phyloP scores from a whole-genome alignment of 2,888 invertebrate genomes.

The Rhagonycha lutea region DNA sequence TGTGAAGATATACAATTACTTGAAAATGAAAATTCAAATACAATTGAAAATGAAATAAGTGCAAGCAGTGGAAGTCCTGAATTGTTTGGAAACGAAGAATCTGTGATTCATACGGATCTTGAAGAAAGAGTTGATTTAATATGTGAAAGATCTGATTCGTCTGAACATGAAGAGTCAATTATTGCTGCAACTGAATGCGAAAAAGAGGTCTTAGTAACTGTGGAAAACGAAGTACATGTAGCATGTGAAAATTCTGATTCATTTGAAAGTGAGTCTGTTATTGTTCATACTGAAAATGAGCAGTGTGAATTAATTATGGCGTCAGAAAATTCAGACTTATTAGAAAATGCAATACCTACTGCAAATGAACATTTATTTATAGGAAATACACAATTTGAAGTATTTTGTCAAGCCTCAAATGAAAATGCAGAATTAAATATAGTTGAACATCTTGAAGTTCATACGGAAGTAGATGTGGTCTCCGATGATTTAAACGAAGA shows the following conservation, averaged over 20 bases:
- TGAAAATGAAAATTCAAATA: no score
- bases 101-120: background rate
- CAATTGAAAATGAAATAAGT: background rate
- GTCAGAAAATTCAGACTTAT: no score
- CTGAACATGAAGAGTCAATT: background rate
- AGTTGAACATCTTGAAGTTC: background rate
- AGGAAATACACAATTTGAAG: background rate
- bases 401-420: background rate
- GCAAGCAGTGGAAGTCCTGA: background rate
- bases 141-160: background rate
- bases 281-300: background rate
- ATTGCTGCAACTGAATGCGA: background rate
- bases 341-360: background rate
- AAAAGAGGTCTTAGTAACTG: background rate
- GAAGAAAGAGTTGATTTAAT: background rate
- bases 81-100: background rate
- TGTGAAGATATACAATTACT: background rate
- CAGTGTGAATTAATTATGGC: background rate
- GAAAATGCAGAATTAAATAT: background rate
- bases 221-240: background rate
- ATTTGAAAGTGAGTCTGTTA: background rate
- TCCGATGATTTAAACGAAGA: background rate
- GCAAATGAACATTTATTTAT: background rate
- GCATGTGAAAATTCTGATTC: background rate
- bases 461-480: background rate